A percentile compares a stretch with the other conserved stretches of the same genome.
Conservation (phyloP, 2,797 vertebrate species). For the Pipistrellus pipistrellus region DNA sequence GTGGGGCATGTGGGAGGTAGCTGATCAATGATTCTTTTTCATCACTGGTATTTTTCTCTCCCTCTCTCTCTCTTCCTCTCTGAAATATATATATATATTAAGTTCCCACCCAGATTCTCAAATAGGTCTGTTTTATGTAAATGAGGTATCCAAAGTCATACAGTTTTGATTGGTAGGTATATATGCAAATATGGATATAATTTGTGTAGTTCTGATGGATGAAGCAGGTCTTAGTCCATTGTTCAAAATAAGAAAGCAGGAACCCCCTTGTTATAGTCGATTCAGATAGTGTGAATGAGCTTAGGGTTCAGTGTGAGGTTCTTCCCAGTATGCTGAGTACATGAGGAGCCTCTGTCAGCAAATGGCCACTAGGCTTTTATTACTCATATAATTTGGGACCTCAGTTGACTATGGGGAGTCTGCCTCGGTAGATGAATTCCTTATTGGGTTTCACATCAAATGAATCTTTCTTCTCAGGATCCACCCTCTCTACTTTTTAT, state of each 20-base stretch:
- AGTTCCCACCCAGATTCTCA: background rate
- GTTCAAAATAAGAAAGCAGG: background rate
- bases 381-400: background rate
- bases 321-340: background rate
- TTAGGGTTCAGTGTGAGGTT: background rate
- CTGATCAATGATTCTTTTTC: too few species aligned
- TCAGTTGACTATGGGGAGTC: background rate
- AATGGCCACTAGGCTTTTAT: background rate
- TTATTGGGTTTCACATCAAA: background rate
- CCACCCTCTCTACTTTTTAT: background rate
- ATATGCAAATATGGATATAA: background rate
- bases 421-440: background rate
- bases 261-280: background rate
- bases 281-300: background rate
- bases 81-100: too few species aligned
- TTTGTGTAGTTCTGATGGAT: background rate
- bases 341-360: background rate
- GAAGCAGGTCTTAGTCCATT: background rate
- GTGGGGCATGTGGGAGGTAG: too few species aligned
- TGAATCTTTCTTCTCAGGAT: background rate
- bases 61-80: too few species aligned
- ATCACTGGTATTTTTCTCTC: too few species aligned
- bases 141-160: background rate
- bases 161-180: background rate
- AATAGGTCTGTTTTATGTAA: background rate